Evolutionary conservation across 64 coral and sea anemone species (phyloP).

Genomic region (Dendronephthya gigantea): DNA sequence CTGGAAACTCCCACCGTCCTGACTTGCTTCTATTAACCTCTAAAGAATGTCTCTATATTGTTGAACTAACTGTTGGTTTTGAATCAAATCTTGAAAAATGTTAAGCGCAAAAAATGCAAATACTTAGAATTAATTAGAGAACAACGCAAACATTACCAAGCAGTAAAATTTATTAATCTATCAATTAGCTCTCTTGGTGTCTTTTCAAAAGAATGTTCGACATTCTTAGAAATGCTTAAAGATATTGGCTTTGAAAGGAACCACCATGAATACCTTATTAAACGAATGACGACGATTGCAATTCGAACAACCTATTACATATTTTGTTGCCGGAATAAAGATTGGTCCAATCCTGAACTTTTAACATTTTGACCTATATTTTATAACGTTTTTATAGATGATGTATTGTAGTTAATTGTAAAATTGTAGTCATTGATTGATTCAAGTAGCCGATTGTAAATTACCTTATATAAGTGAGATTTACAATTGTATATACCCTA

Average conservation of each 20-base stretch:
- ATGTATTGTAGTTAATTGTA: too few species aligned
- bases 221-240: neutral
- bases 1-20: conserved; percentile 36
- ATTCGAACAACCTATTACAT: neutral
- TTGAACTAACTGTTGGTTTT: conserved; percentile 44
- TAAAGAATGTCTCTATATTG: conserved; percentile 15
- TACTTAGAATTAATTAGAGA: conserved; percentile 16
- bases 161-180: conserved; percentile 29
- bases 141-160: neutral
- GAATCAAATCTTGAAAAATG: conserved; percentile 40
- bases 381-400: too few species aligned
- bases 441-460: too few species aligned
- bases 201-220: neutral
- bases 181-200: neutral
- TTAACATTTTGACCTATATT: neutral
- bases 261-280: neutral
- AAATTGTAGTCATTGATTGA: too few species aligned
- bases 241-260: neutral
- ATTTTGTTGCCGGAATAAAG: neutral
- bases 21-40: conserved; percentile 22
- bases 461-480: too few species aligned
- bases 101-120: conserved; percentile 20
- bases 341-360: neutral
- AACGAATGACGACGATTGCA: neutral
- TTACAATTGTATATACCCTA: too few species aligned